Evolutionary conservation across 2,888 invertebrate species (phyloP).

Genomic region (Cantharis flavilabris): DNA sequence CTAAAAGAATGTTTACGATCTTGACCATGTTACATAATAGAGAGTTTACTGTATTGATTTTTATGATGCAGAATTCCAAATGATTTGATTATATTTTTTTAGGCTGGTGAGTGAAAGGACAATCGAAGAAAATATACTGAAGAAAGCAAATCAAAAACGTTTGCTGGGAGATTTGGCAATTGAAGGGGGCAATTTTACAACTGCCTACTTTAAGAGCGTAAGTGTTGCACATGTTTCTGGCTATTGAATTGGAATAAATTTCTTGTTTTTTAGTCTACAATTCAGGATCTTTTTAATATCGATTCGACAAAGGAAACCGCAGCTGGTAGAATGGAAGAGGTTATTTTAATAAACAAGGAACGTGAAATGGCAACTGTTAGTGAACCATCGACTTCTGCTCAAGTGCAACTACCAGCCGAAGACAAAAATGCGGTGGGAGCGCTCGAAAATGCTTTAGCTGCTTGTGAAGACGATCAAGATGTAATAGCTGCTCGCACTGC

Average conservation of each 20-base stretch:
- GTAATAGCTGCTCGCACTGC: slow-evolving; percentile 88
- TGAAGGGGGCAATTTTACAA: slow-evolving; percentile 98
- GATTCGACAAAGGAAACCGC: slow-evolving; percentile 67
- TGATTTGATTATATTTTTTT: slow-evolving; percentile 6
- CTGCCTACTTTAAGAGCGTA: slow-evolving; percentile 90
- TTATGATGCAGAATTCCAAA: too few species aligned
- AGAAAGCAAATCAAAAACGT: slow-evolving; percentile 98
- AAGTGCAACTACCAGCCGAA: slow-evolving; percentile 46
- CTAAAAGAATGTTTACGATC: too few species aligned
- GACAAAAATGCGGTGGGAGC: slow-evolving; percentile 67
- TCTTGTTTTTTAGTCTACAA: slow-evolving; percentile 69
- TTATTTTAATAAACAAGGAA: slow-evolving; percentile 57
- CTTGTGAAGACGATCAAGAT: slow-evolving; percentile 94
- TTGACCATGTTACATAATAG: too few species aligned
- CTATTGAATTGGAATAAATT: not conserved
- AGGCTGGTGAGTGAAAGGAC: slow-evolving; percentile 96
- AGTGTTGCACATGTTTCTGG: slow-evolving; percentile 42
- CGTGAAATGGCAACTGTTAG: slow-evolving; percentile 46
- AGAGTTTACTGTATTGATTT: too few species aligned
- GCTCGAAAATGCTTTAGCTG: slow-evolving; percentile 82
- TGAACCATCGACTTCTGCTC: slow-evolving; percentile 35
- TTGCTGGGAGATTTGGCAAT: slow-evolving; percentile 95
- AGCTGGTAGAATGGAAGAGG: slow-evolving; percentile 62
- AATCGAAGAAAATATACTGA: slow-evolving; percentile 98
- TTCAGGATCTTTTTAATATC: slow-evolving; percentile 88